Evolutionary conservation across 2,888 invertebrate genomes (phyloP), one percentile per base, ranked within the genome.

Genomic region (Alloscopus bannaensis): DNA sequence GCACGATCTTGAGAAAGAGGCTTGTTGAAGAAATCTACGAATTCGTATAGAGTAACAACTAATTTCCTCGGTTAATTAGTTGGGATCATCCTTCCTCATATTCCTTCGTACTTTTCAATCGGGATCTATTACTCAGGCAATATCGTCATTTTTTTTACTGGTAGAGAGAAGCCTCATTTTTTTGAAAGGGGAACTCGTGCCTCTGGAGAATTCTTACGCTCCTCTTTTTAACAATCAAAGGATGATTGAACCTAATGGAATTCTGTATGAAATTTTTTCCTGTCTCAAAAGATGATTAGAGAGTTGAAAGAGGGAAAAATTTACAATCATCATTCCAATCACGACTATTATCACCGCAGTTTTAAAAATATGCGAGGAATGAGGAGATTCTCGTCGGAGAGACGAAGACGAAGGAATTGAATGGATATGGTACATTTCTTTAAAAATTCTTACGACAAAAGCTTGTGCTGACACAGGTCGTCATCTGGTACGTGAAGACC

Each of bases 11-110:
- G 52, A 16, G 52, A 13, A 13, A 47, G n/a, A 47, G n/a, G 36
- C 13, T 8, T 50, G 31, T 28, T 8, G 50, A 62, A 45, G 60
- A 24, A 36, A 62, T 47, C 28, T n/a, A 71, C 55, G 62, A 50
- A 52, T 55, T 6, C 6, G 36, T 13, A 36, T 36, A 36, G 62
- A 76, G 62, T 69, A 69, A 76, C 62, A 79, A 81, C 81, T 81
- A 83, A 81, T 83, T 81, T 81, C 64, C 77, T 76, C 69, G 72
- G 83, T 79, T 83, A 83, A 83, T 83, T 83, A 83, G 81, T 79
- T 68, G 68, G 62, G 65, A 65, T 73, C 73, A 76, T 71, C 75
- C 69, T 57, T 47, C 52, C 22, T n/a, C n/a, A n/a, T n/a, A n/a
- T n/a, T n/a, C n/a, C n/a, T n/a, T n/a, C n/a, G n/a, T n/a, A n/a